Evolutionary conservation across 1,140 invertebrate species (phyloP).

Genomic region (Scaptomyza hsui): DNA sequence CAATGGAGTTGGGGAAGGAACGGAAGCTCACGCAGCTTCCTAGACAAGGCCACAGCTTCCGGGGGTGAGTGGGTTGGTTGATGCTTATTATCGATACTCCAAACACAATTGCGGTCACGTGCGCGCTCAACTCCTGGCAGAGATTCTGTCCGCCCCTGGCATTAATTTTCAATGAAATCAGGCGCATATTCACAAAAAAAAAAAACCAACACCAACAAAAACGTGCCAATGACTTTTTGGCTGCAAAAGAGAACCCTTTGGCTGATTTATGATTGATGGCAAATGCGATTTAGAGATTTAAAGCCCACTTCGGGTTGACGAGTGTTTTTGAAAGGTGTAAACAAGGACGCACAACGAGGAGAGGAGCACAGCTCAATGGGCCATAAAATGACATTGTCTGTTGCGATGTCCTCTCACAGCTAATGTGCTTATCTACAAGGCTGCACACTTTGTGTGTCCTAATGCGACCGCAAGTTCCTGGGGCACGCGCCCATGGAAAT

Average conservation of each 20-base stretch:
- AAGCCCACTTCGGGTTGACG: slow-evolving; percentile 11
- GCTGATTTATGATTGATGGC: slow-evolving; percentile 79
- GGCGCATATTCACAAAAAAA: slow-evolving; percentile 61
- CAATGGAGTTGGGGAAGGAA: background rate
- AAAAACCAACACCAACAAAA: slow-evolving; percentile 46
- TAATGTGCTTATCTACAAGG: slow-evolving; percentile 77
- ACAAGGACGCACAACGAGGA: slow-evolving; percentile 41
- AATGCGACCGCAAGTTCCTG: slow-evolving; percentile 68
- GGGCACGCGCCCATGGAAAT: slow-evolving; percentile 60
- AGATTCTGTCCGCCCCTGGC: slow-evolving; percentile 52
- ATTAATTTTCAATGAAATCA: slow-evolving; percentile 81
- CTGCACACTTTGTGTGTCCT: slow-evolving; percentile 77
- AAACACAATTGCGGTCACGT: slow-evolving; percentile 83
- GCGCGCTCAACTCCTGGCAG: slow-evolving; percentile 37
- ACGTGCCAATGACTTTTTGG: slow-evolving; percentile 80
- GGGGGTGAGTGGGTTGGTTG: slow-evolving; percentile 17
- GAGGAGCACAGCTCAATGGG: slow-evolving; percentile 71
- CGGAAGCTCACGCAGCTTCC: slow-evolving; percentile 70
- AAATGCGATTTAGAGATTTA: slow-evolving; percentile 35
- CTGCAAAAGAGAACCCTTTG: slow-evolving; percentile 69
- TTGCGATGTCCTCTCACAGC: slow-evolving; percentile 39
- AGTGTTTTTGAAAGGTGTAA: slow-evolving; percentile 81
- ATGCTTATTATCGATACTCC: slow-evolving; percentile 83
- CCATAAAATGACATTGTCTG: slow-evolving; percentile 81
- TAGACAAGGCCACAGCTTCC: slow-evolving; percentile 73